Evolutionary conservation across 2,888 invertebrate species (phyloP).

Genomic region (Trichogramma evanescens): DNA sequence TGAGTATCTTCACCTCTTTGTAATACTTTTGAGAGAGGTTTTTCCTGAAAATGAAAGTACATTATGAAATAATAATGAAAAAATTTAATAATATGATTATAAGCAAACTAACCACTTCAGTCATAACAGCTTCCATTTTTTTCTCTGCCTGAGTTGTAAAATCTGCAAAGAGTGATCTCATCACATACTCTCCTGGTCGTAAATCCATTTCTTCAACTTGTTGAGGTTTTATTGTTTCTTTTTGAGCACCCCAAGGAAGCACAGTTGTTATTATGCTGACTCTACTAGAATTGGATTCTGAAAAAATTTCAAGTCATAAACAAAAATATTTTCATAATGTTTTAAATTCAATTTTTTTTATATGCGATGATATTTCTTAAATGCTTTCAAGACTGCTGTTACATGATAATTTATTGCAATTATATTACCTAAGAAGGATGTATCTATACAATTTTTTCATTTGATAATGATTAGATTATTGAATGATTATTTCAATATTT

Average conservation of each 20-base stretch:
- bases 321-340: neutral
- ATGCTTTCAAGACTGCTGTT: too few relatives aligned
- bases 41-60: conserved; percentile 58
- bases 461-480: too few relatives aligned
- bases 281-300: conserved; percentile 44
- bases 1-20: conserved; percentile 94
- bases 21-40: conserved; percentile 87
- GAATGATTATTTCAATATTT: too few relatives aligned
- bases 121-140: conserved; percentile 91
- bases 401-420: too few relatives aligned
- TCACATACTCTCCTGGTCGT: conserved; percentile 91
- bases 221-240: conserved; percentile 52
- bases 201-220: conserved; percentile 57
- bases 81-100: neutral
- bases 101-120: conserved; percentile 63
- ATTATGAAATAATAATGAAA: neutral
- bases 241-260: conserved; percentile 78
- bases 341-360: neutral
- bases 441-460: too few relatives aligned
- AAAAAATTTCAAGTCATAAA: conserved; percentile 6
- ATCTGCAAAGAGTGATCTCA: conserved; percentile 90
- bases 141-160: conserved; percentile 91
- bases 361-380: too few relatives aligned
- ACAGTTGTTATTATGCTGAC: conserved; percentile 43
- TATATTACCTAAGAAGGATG: too few relatives aligned